Evolutionary conservation across 2,888 invertebrate genomes (phyloP).

Genomic region (Tanypteryx hageni): DNA sequence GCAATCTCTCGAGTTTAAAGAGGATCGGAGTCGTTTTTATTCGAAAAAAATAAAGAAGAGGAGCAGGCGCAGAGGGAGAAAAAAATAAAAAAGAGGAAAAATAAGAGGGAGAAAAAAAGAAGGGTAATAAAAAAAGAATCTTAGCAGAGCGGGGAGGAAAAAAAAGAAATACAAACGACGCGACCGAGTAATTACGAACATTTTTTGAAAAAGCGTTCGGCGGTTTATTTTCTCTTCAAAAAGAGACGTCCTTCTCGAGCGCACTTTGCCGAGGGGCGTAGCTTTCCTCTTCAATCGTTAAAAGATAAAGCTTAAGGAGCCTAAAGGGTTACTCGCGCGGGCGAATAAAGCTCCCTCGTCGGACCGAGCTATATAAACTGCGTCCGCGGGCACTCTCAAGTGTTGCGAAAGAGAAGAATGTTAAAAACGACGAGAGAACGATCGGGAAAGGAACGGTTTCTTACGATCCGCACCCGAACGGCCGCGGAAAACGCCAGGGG

Average conservation of each 20-base stretch:
- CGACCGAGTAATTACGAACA: not conserved
- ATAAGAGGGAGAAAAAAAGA: not conserved
- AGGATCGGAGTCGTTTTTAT: not conserved
- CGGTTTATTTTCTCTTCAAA: not conserved
- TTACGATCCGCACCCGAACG: not conserved
- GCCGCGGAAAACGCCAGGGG: no score
- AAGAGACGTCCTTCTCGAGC: not conserved
- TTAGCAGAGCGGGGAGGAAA: not conserved
- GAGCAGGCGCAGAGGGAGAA: not conserved
- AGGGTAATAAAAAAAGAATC: not conserved
- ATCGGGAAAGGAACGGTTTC: not conserved
- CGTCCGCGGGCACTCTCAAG: not conserved
- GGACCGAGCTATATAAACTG: not conserved
- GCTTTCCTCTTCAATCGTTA: constrained; percentile 9
- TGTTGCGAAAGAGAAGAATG: not conserved
- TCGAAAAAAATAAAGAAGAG: not conserved
- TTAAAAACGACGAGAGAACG: not conserved
- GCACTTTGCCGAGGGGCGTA: not conserved
- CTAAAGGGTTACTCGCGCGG: not conserved
- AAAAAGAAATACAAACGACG: not conserved
- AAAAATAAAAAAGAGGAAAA: not conserved
- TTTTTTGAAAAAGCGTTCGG: not conserved
- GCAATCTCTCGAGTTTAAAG: not conserved
- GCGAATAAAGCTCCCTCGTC: not conserved
- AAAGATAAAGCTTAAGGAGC: not conserved